Conservation (phyloP, 2,888 invertebrate species). For the Volucella inflata region DNA sequence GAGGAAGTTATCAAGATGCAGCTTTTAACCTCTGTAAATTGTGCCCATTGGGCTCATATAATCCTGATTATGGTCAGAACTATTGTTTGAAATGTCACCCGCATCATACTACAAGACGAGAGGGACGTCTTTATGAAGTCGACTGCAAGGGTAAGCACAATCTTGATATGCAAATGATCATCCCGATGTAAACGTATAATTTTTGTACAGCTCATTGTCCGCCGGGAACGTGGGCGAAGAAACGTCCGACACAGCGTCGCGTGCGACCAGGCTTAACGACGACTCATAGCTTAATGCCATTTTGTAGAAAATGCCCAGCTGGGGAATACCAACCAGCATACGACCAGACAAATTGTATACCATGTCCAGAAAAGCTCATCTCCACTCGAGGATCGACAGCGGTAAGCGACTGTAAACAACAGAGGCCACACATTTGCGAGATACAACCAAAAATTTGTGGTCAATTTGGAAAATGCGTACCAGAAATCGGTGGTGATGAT, state of each 20-base stretch:
- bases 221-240: conserved; percentile 85
- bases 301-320: conserved; percentile 85
- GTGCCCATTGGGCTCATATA: conserved; percentile 87
- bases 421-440: conserved; percentile 84
- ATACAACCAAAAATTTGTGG: conserved; percentile 76
- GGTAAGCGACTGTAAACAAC: conserved; percentile 84
- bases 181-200: no score
- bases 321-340: conserved; percentile 87
- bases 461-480: conserved; percentile 81
- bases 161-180: neutral
- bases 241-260: conserved; percentile 79
- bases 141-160: conserved; percentile 86
- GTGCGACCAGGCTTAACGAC: conserved; percentile 52
- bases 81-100: conserved; percentile 86
- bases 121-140: conserved; percentile 83
- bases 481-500: conserved; percentile 78
- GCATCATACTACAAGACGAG: conserved; percentile 85
- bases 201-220: conserved; percentile 84
- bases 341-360: conserved; percentile 85
- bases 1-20: conserved; percentile 87
- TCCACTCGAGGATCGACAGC: conserved; percentile 84
- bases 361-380: conserved; percentile 85
- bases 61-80: conserved; percentile 85
- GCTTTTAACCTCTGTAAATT: conserved; percentile 85
- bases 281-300: conserved; percentile 85